These are phyloP conservation scores for Epinotia ramella DNA, from an alignment of 2,888 invertebrate genomes.

Conservation along the genomic window DNA sequence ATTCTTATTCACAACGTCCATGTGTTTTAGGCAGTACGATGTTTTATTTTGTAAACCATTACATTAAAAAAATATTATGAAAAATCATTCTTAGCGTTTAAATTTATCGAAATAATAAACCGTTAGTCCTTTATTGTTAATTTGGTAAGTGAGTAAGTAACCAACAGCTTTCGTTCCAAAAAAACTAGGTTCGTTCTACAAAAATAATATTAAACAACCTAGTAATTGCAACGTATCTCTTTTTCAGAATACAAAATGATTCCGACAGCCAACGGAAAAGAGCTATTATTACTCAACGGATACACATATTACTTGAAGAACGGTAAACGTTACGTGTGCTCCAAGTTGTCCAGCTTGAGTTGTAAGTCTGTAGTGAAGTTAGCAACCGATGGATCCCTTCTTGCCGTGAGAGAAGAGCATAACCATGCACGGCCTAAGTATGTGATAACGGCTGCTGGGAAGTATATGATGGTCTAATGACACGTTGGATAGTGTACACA, in stretches of 20 bases:
- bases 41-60: no score
- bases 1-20: no score
- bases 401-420: conserved; percentile 1
- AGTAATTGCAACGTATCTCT: not conserved
- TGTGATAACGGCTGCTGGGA: not conserved
- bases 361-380: conserved; percentile 17
- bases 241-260: conserved; percentile 25
- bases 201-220: not conserved
- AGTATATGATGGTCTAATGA: conserved; percentile 3
- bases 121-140: no score
- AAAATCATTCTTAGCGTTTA: no score
- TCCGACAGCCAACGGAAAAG: conserved; percentile 4
- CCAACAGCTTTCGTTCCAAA: no score
- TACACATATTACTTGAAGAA: conserved; percentile 19
- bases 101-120: no score
- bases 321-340: conserved; percentile 21
- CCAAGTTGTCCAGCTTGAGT: conserved; percentile 17
- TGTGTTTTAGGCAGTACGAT: no score
- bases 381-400: not conserved
- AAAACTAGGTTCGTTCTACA: no score
- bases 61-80: no score
- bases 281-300: conserved; percentile 17
- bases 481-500: no score
- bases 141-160: no score
- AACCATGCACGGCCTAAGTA: conserved; percentile 18